Evolutionary conservation across 2,888 invertebrate genomes (phyloP).

Genomic region (Saturnia japonica): DNA sequence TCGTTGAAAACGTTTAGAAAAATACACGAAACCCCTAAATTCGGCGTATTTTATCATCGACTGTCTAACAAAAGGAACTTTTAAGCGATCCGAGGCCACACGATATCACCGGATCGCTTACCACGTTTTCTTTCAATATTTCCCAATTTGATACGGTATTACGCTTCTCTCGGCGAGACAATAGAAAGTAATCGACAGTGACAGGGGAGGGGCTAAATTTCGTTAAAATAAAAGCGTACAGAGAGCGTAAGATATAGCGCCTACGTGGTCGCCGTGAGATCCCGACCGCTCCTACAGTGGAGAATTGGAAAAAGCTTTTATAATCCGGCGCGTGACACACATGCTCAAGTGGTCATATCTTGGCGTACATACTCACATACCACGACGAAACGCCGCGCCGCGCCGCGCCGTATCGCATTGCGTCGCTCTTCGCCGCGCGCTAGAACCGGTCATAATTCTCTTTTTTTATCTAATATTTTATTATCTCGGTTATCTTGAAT

Average conservation of each 20-base stretch:
- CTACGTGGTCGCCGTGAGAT: slow-evolving; percentile 77
- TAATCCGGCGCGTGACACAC: slow-evolving; percentile 80
- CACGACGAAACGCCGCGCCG: slow-evolving; percentile 18
- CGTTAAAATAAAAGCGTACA: slow-evolving; percentile 81
- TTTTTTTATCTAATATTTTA: slow-evolving; percentile 52
- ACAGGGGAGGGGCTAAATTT: slow-evolving; percentile 77
- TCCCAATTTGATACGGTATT: slow-evolving; percentile 77
- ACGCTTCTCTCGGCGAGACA: slow-evolving; percentile 65
- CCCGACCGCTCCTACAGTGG: slow-evolving; percentile 73
- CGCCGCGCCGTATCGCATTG: slow-evolving; percentile 5
- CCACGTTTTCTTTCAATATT: slow-evolving; percentile 79
- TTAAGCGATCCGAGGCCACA: slow-evolving; percentile 45
- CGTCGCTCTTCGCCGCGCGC: slow-evolving; percentile 25
- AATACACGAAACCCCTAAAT: not conserved
- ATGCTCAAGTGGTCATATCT: slow-evolving; percentile 66
- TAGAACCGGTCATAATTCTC: slow-evolving; percentile 47
- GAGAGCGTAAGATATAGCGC: slow-evolving; percentile 79
- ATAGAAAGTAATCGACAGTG: slow-evolving; percentile 79
- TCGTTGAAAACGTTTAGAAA: not conserved
- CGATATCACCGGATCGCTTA: slow-evolving; percentile 63
- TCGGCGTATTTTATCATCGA: not conserved
- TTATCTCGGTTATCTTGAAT: slow-evolving; percentile 37
- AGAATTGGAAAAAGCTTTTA: slow-evolving; percentile 83
- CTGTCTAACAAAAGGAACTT: slow-evolving; percentile 20
- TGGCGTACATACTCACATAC: slow-evolving; percentile 44